Evolutionary conservation across 2,797 vertebrate species (phyloP).

Genomic region (Clarias pachynema): DNA sequence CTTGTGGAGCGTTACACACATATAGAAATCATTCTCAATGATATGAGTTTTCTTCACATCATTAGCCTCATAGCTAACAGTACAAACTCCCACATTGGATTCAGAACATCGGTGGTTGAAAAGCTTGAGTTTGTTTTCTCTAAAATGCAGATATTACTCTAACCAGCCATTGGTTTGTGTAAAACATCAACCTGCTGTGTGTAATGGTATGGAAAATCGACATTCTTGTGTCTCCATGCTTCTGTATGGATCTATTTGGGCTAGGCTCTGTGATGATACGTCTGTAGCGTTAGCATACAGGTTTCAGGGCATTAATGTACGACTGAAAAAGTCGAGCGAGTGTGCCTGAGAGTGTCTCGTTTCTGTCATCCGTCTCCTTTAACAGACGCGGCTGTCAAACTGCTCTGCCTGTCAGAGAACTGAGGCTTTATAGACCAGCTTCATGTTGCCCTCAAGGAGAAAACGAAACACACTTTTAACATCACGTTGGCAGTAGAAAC

Average conservation of each 20-base stretch:
- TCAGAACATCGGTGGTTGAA: neutral
- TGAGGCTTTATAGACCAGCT: slow-evolving; percentile 1
- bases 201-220: neutral
- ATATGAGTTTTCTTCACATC: neutral
- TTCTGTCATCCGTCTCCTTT: neutral
- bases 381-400: slow-evolving; percentile 23
- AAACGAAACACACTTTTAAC: neutral
- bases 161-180: neutral
- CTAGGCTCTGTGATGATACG: neutral
- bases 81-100: slow-evolving; percentile 1
- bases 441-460: neutral
- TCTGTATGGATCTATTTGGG: neutral
- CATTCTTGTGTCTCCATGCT: neutral
- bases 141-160: neutral
- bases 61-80: slow-evolving; percentile 7
- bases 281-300: neutral
- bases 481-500: neutral
- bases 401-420: slow-evolving; percentile 24
- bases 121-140: neutral
- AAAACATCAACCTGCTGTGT: neutral
- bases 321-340: neutral
- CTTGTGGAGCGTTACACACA: neutral
- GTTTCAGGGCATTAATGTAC: neutral
- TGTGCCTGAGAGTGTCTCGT: neutral
- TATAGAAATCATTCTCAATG: neutral